Percentiles rank a stretch among this genome's conserved stretches.
phyloP scores from a whole-genome alignment of 2,113 vertebrate genomes.

The Chlorodrepanis virens region DNA sequence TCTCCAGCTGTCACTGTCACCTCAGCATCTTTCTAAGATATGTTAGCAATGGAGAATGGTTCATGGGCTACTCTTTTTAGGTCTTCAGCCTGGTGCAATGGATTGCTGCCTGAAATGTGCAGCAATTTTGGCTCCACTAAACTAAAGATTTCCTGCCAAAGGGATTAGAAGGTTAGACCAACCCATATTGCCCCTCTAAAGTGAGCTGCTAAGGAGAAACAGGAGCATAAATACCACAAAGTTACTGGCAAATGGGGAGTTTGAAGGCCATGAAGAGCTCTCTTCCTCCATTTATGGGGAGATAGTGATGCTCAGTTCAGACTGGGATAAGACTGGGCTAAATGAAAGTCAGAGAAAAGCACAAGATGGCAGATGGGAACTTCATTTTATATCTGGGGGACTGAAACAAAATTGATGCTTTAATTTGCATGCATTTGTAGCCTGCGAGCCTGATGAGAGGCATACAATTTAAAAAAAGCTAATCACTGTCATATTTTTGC shows the following conservation, averaged over 20 bases:
- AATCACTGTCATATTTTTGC: background rate
- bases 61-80: background rate
- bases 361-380: background rate
- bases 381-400: background rate
- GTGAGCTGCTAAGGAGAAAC: background rate
- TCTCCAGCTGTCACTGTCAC: background rate
- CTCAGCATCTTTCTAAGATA: background rate
- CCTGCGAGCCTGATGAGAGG: background rate
- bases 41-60: background rate
- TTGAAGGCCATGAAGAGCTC: background rate
- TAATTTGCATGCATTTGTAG: background rate
- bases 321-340: background rate
- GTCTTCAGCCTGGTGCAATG: background rate
- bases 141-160: background rate
- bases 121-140: background rate
- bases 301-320: background rate
- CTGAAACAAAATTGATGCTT: background rate
- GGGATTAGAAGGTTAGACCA: background rate
- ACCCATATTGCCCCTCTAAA: background rate
- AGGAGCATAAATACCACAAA: background rate
- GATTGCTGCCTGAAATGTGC: background rate
- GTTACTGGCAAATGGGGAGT: background rate
- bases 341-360: background rate
- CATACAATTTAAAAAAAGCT: background rate
- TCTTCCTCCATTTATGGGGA: background rate